Percentiles rank a stretch among this genome's conserved stretches.
Evolutionary conservation across 2,888 invertebrate species (phyloP).

Genomic region (Aspidiotus destructor): DNA sequence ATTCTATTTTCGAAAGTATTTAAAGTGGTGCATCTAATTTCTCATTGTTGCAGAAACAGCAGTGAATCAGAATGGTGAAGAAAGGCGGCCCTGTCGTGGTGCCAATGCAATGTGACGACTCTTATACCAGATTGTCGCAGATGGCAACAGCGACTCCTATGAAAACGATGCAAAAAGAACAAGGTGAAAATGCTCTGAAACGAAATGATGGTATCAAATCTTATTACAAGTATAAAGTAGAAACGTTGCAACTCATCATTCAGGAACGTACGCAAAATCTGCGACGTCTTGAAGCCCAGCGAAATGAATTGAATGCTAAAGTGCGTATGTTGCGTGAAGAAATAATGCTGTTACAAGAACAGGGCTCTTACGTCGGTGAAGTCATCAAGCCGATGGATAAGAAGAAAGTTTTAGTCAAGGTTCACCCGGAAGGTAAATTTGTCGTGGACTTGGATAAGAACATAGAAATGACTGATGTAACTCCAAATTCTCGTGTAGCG

Average conservation of each 20-base stretch:
- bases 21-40: too few species aligned
- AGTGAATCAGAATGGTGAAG: conserved; percentile 27
- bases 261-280: conserved; percentile 98
- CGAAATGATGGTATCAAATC: conserved; percentile 86
- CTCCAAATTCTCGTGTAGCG: conserved; percentile 94
- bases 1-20: too few species aligned
- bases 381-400: conserved; percentile 99
- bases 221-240: conserved; percentile 96
- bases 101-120: conserved; percentile 26
- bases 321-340: conserved; percentile 97
- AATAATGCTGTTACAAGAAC: conserved; percentile 88
- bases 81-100: conserved; percentile 22
- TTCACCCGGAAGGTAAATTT: conserved; percentile 98
- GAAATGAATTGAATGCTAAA: conserved; percentile 98
- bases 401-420: conserved; percentile 97
- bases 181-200: conserved; percentile 50
- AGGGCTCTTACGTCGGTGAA: conserved; percentile 98
- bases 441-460: conserved; percentile 99
- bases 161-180: conserved; percentile 53
- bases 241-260: conserved; percentile 88
- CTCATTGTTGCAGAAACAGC: background rate
- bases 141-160: conserved; percentile 12
- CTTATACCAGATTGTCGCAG: conserved; percentile 13
- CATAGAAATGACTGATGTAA: conserved; percentile 95
- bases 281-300: conserved; percentile 90